phyloP scores from a whole-genome alignment of 2,113 vertebrate genomes.

The Leucoraja erinaceus region DNA sequence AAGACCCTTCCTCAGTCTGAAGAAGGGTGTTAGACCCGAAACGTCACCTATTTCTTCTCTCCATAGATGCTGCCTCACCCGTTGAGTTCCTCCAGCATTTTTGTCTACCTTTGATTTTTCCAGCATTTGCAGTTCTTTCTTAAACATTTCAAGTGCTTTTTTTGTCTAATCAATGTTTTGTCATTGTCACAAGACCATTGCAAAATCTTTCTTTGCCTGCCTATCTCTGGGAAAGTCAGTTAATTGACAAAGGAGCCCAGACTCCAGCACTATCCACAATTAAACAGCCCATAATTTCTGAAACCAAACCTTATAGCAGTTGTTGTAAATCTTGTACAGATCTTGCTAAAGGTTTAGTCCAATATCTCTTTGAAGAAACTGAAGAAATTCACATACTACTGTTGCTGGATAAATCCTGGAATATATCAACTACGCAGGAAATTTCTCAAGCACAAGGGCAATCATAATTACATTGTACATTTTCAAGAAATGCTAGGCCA shows the following conservation, averaged over 20 bases:
- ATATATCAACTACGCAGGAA: background rate
- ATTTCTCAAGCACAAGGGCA: background rate
- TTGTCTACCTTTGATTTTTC: too few species aligned
- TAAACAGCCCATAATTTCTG: background rate
- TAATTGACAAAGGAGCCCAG: background rate
- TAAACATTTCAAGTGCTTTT: background rate
- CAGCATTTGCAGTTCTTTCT: too few species aligned
- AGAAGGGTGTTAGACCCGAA: too few species aligned
- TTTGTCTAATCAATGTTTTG: background rate
- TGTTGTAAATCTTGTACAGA: background rate
- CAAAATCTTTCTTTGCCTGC: background rate
- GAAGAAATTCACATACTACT: background rate
- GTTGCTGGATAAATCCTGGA: too few species aligned
- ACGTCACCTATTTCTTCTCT: too few species aligned
- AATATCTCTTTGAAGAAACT: background rate
- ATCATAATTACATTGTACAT: background rate
- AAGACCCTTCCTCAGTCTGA: too few species aligned
- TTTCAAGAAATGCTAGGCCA: background rate
- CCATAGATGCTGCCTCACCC: too few species aligned
- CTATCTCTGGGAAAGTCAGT: background rate
- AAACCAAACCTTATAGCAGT: background rate
- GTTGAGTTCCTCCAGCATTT: too few species aligned
- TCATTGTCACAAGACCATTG: background rate
- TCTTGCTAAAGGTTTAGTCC: background rate
- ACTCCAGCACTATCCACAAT: background rate